Evolutionary conservation across 2,797 vertebrate genomes (phyloP).

Genomic region (Sebastes matsubarae): DNA sequence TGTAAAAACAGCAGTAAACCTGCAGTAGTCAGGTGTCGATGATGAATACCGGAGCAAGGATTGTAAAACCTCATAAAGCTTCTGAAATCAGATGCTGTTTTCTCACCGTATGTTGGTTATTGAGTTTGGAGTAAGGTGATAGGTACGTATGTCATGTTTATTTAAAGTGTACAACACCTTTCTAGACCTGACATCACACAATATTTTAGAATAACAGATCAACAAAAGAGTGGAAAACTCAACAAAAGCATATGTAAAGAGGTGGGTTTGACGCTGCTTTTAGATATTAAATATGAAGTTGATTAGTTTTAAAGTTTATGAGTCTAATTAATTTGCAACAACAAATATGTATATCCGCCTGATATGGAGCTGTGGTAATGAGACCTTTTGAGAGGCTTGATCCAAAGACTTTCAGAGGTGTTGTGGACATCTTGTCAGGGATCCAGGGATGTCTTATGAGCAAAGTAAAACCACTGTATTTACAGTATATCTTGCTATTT

Average conservation of each 20-base stretch:
- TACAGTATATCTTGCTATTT: too few relatives aligned
- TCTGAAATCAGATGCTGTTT: not conserved
- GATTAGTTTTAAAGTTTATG: not conserved
- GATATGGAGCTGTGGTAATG: not conserved
- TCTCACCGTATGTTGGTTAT: not conserved
- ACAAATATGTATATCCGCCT: too few relatives aligned
- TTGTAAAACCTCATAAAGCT: conserved; percentile 24
- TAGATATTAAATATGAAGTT: not conserved
- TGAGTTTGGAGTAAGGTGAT: not conserved
- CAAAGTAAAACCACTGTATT: not conserved
- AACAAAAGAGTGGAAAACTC: not conserved
- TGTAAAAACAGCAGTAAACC: conserved; percentile 11
- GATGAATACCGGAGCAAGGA: not conserved
- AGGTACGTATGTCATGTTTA: not conserved
- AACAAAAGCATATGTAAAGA: not conserved
- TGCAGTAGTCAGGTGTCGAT: not conserved
- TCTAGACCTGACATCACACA: not conserved
- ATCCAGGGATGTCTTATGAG: not conserved
- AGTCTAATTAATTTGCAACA: not conserved
- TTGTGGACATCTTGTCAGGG: not conserved
- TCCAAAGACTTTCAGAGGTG: not conserved
- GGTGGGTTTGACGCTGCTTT: not conserved
- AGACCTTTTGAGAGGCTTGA: not conserved
- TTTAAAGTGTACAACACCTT: not conserved
- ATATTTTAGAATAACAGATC: not conserved